Evolutionary conservation across 2,888 invertebrate genomes (phyloP).

Genomic region (Branchinecta sandiegonensis): DNA sequence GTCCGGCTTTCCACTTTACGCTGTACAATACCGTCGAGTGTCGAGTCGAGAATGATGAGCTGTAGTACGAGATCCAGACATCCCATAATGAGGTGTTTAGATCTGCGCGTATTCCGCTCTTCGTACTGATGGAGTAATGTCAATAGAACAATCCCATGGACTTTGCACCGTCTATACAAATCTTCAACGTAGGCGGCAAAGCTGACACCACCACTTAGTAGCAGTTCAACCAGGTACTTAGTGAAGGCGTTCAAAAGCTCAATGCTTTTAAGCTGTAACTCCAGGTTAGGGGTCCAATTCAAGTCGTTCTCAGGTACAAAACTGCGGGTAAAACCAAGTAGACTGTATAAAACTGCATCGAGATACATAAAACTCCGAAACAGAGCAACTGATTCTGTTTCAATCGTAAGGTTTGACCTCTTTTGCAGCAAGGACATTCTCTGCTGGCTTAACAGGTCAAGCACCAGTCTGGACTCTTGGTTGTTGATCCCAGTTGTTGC

Average conservation of each 20-base stretch:
- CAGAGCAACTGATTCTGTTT: conserved; percentile 48
- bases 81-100: not conserved
- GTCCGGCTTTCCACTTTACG: not conserved
- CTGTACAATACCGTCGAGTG: not conserved
- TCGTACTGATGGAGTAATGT: not conserved
- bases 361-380: conserved; percentile 64
- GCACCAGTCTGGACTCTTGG: conserved; percentile 39
- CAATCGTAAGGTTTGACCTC: conserved; percentile 28
- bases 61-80: not conserved
- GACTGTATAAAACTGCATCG: conserved; percentile 48
- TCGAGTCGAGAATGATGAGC: not conserved
- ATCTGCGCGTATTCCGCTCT: not conserved
- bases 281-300: conserved; percentile 46
- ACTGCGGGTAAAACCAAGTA: conserved; percentile 49
- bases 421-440: conserved; percentile 9
- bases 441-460: conserved; percentile 29
- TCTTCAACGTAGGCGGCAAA: conserved; percentile 62
- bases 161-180: conserved; percentile 23
- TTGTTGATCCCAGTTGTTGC: conserved; percentile 51
- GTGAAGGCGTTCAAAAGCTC: conserved; percentile 57
- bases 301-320: conserved; percentile 57
- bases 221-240: conserved; percentile 54
- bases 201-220: conserved; percentile 58
- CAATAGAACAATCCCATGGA: not conserved
- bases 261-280: conserved; percentile 55